phyloP scores from a whole-genome alignment of 2,888 invertebrate genomes.

The Pocota personata region DNA sequence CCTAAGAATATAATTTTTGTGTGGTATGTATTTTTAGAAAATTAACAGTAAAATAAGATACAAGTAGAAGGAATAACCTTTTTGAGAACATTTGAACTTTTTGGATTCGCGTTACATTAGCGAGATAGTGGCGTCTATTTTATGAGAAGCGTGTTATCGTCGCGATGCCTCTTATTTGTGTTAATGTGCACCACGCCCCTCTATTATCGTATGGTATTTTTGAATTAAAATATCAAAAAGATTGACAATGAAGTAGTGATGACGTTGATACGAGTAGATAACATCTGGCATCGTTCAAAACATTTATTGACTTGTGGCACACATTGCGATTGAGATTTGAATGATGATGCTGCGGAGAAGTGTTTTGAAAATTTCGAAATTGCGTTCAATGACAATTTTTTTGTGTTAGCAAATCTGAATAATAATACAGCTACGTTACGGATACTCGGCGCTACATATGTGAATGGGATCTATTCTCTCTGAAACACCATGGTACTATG shows the following conservation, averaged over 20 bases:
- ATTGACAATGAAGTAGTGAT: background rate
- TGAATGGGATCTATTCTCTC: too few relatives aligned
- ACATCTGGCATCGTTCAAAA: background rate
- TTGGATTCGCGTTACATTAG: constrained; percentile 1
- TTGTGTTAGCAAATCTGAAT: background rate
- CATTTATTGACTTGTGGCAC: background rate
- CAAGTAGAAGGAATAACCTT: background rate
- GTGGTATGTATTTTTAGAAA: constrained; percentile 11
- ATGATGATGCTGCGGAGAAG: background rate
- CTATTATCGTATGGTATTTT: background rate
- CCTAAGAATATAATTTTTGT: constrained; percentile 34
- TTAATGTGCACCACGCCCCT: background rate
- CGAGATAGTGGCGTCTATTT: background rate
- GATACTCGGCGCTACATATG: too few relatives aligned
- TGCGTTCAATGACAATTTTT: background rate
- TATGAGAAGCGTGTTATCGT: background rate
- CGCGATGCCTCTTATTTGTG: background rate
- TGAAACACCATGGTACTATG: too few relatives aligned
- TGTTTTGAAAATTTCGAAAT: background rate
- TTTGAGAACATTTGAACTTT: background rate
- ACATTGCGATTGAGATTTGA: background rate
- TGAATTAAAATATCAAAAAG: background rate
- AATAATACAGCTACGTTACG: too few relatives aligned
- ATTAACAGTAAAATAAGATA: constrained; percentile 3
- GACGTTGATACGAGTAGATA: background rate